Evolutionary conservation across 2,888 invertebrate species (phyloP).

Genomic region (Limnephilus marmoratus): DNA sequence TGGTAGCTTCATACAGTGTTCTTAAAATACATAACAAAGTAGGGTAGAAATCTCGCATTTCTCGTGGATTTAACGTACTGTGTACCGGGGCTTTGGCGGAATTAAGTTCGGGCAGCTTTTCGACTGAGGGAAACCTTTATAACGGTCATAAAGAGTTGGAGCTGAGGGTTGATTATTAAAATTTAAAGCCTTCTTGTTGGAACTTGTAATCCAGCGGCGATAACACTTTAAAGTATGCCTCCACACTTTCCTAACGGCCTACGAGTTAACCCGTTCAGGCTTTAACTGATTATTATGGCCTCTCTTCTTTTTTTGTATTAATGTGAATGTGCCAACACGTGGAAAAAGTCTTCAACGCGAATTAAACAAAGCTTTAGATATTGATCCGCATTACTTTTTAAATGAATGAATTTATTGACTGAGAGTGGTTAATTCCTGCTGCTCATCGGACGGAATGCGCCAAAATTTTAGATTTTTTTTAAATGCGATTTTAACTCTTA

Average conservation of each 20-base stretch:
- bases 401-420: too few species aligned
- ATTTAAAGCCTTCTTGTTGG: constrained; percentile 41
- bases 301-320: neutral
- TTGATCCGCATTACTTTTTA: too few species aligned
- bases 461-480: too few species aligned
- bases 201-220: constrained; percentile 36
- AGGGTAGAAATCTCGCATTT: neutral
- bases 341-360: too few species aligned
- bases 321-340: too few species aligned
- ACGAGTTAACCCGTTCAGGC: neutral
- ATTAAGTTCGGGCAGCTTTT: constrained; percentile 40
- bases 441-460: too few species aligned
- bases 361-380: too few species aligned
- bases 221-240: constrained; percentile 22
- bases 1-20: neutral
- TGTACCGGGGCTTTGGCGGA: neutral
- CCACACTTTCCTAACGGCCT: constrained; percentile 25
- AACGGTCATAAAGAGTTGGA: constrained; percentile 4
- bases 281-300: neutral
- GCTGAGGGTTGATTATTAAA: constrained; percentile 45
- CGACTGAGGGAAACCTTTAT: constrained; percentile 26
- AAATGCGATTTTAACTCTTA: too few species aligned
- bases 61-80: neutral
- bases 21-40: neutral
- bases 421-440: too few species aligned